Conservation (phyloP, 2,888 invertebrate genomes). For the Elegia similella region DNA sequence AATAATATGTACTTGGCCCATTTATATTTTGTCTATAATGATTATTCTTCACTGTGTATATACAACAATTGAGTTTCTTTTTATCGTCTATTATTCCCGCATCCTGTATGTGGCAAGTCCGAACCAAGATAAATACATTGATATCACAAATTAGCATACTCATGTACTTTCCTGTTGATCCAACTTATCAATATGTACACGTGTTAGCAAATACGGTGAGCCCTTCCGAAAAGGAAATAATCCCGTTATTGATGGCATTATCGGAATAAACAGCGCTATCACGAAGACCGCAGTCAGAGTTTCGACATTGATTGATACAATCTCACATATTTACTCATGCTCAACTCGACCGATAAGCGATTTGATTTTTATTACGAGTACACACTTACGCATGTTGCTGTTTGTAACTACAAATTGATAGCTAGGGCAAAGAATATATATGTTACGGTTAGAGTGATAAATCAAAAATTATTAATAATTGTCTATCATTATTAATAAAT, state of each 20-base stretch:
- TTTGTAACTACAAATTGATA: constrained; percentile 15
- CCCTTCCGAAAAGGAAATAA: constrained; percentile 56
- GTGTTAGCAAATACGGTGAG: constrained; percentile 59
- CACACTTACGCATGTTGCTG: constrained; percentile 7
- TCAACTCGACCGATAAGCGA: constrained; percentile 23
- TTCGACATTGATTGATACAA: constrained; percentile 58
- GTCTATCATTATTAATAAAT: no score
- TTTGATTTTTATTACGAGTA: constrained; percentile 30
- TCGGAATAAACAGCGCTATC: constrained; percentile 43
- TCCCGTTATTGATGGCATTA: constrained; percentile 63
- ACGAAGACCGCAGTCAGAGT: constrained; percentile 23
- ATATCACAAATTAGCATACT: constrained; percentile 21
- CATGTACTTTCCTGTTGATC: constrained; percentile 30
- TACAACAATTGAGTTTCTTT: no score
- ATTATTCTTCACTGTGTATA: no score
- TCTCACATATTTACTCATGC: constrained; percentile 26
- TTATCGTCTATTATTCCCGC: not conserved
- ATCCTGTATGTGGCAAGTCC: constrained; percentile 11
- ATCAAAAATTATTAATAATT: no score
- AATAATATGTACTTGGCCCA: no score
- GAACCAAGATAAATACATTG: constrained; percentile 31
- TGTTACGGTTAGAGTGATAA: no score
- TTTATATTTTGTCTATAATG: no score
- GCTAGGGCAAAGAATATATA: no score
- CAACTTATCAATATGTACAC: constrained; percentile 45